phyloP scores from a whole-genome alignment of 1,140 invertebrate species.

The Scaptomyza pallida region DNA sequence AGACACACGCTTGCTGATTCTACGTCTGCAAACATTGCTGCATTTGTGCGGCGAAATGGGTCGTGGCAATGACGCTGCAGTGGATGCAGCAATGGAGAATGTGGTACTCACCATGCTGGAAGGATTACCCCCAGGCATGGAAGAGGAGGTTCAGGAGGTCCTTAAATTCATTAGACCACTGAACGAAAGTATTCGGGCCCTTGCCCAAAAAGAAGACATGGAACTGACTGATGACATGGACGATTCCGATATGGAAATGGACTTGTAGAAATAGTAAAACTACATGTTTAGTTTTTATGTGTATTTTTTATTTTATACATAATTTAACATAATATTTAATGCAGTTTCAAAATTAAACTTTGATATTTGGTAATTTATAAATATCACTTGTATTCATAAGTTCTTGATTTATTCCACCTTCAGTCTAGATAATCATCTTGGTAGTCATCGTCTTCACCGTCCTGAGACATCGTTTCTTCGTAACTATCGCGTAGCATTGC shows the following conservation, averaged over 20 bases:
- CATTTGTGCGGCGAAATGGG: slow-evolving; percentile 42
- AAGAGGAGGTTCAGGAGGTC: slow-evolving; percentile 5
- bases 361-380: too few species aligned
- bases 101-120: slow-evolving; percentile 23
- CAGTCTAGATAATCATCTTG: background rate
- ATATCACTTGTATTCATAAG: too few species aligned
- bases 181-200: slow-evolving; percentile 4
- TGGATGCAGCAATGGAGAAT: slow-evolving; percentile 31
- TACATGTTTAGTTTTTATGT: too few species aligned
- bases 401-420: background rate
- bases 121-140: slow-evolving; percentile 9
- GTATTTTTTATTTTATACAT: too few species aligned
- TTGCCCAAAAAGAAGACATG: slow-evolving; percentile 3
- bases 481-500: background rate
- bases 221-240: slow-evolving; percentile 3
- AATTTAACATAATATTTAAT: too few species aligned
- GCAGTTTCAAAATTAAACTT: too few species aligned
- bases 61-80: slow-evolving; percentile 28
- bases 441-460: background rate
- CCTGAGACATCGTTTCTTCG: background rate
- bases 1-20: slow-evolving; percentile 27
- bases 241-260: slow-evolving; percentile 18
- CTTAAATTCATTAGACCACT: slow-evolving; percentile 3
- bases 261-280: slow-evolving; percentile 2
- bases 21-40: slow-evolving; percentile 49